Evolutionary conservation across 2,888 invertebrate genomes (phyloP), one percentile per base, ranked within the genome.

Genomic region (Mellilla xanthometata): DNA sequence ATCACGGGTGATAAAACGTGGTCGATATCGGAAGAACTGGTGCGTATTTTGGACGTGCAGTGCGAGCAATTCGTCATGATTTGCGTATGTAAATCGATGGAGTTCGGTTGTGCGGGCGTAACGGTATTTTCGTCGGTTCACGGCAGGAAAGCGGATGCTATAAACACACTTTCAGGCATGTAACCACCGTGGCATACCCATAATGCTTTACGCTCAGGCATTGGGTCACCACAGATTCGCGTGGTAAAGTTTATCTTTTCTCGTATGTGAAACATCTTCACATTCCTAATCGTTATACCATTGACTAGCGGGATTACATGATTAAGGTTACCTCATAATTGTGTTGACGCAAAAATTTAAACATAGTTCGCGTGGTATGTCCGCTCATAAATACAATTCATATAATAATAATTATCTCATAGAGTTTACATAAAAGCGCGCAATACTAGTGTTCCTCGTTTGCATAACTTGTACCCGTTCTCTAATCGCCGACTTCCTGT

Each of bases 51-150:
- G 81, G 76, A 74, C 76, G 73, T 76, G 78, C 76, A 80, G 78
- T 79, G 83, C 78, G 73, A 68, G 77, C 77, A 83, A 85, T 85
- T 87, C 86, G 85, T 85, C 86, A 87, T 81, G 83, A 84, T 81
- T 85, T 81, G 84, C 84, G 85, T 86, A 88, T 87, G 86, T 84
- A 86, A 89, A 87, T 87, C 82, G 76, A 80, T 81, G 78, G 72
- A 81, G 81, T 86, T 86, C 73, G 81, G 83, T 75, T 80, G 80
- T 78, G 78, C 76, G 76, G 71, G 75, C 68, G 75, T 83, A 88
- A 87, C 89, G 85, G 88, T 86, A 85, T 87, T 87, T 85, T 81
- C 74, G 87, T 83, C 85, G 85, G 76, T 80, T 68, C 70, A 76
- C 68, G 72, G 73, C 87, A 86, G 87, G 88, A 88, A 88, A 75